Evolutionary conservation across 2,888 invertebrate genomes (phyloP).

Genomic region (Rotaria macrura): DNA sequence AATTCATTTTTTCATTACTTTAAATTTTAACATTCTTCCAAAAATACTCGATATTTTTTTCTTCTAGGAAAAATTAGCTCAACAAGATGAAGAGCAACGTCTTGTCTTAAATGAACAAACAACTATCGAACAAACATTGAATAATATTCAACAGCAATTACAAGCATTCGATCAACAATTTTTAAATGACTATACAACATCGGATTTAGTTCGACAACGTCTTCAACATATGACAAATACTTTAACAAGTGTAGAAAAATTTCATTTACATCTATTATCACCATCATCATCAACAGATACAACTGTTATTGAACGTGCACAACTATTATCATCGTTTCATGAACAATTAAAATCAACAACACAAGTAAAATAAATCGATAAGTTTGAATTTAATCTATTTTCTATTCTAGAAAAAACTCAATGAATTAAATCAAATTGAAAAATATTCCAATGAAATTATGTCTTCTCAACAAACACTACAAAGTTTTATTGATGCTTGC

Average conservation of each 20-base stretch:
- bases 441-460: neutral
- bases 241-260: neutral
- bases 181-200: neutral
- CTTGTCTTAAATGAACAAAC: neutral
- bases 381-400: too few relatives aligned
- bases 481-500: neutral
- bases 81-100: neutral
- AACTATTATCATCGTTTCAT: neutral
- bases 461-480: neutral
- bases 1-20: neutral
- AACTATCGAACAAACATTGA: slow-evolving; percentile 18
- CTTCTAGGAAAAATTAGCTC: neutral
- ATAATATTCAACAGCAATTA: neutral
- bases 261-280: neutral
- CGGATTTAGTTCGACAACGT: neutral
- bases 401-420: neutral
- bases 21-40: neutral
- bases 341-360: neutral
- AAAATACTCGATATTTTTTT: neutral
- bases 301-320: neutral
- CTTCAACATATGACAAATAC: neutral
- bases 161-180: slow-evolving; percentile 9
- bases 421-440: neutral
- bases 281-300: neutral
- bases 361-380: neutral